Evolutionary conservation across 1,140 invertebrate genomes (phyloP).

Genomic region (Leptinotarsa texana): DNA sequence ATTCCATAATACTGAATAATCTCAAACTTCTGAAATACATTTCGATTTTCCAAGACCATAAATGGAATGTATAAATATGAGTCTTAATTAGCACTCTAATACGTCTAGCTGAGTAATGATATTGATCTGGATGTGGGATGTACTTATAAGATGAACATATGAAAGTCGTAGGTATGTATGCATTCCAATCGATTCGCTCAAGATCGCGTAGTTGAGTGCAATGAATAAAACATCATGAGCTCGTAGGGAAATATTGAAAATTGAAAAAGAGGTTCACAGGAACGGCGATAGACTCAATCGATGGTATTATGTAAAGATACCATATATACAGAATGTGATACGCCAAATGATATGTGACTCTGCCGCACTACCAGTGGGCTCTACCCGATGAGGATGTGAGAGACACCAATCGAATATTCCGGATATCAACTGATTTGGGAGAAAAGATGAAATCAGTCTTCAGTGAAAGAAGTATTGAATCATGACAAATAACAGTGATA

Average conservation of each 20-base stretch:
- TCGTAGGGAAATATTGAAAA: slow-evolving; percentile 55
- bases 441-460: too few relatives aligned
- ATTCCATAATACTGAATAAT: too few relatives aligned
- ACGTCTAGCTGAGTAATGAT: too few relatives aligned
- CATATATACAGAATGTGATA: slow-evolving; percentile 44
- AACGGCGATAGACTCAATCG: slow-evolving; percentile 52
- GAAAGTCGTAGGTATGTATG: slow-evolving; percentile 38
- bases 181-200: slow-evolving; percentile 53
- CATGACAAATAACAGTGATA: too few relatives aligned
- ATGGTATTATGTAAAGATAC: slow-evolving; percentile 52
- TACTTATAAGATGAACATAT: not conserved
- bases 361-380: not conserved
- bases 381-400: not conserved
- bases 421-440: not conserved
- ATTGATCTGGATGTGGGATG: too few relatives aligned
- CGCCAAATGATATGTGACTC: slow-evolving; percentile 5
- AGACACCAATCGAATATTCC: not conserved
- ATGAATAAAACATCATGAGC: slow-evolving; percentile 56
- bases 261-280: slow-evolving; percentile 53
- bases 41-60: too few relatives aligned
- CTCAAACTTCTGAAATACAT: too few relatives aligned
- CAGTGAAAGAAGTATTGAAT: too few relatives aligned
- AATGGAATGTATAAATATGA: too few relatives aligned
- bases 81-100: too few relatives aligned
- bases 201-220: slow-evolving; percentile 54